Evolutionary conservation across 1,140 invertebrate species (phyloP), one percentile per base, ranked within the genome.

Genomic region (Dufourea novaeangliae): DNA sequence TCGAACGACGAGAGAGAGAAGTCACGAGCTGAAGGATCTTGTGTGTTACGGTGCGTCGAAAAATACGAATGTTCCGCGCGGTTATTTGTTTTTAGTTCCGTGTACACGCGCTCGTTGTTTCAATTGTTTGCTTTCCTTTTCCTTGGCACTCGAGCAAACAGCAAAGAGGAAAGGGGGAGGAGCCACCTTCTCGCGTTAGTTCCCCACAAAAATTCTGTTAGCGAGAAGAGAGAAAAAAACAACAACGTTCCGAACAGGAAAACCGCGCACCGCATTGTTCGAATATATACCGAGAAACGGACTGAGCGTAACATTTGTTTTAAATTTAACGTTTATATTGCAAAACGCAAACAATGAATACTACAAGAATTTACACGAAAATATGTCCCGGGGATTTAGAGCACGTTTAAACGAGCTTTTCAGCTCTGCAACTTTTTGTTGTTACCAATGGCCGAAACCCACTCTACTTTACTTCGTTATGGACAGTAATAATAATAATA

Each of bases 121-220:
- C 41, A 41, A 52, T 39, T 32, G 54, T 61, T 76, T 76, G 25
- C 56, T 10, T 39, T 69, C 20, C n/a, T n/a, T n/a, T n/a, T n/a
- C n/a, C n/a, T n/a, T n/a, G n/a, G n/a, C n/a, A n/a, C n/a, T n/a
- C n/a, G n/a, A n/a, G 27, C n/a, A 52, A 77, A 77, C 14, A 59
- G 14, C 0, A 14, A n/a, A n/a, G n/a, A n/a, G n/a, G n/a, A n/a
- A n/a, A n/a, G n/a, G n/a, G n/a, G n/a, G n/a, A n/a, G n/a, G n/a
- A n/a, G n/a, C n/a, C n/a, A n/a, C n/a, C n/a, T n/a, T n/a, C n/a
- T n/a, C n/a, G 0, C 29, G 37, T 32, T 25, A 11, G n/a, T 27
- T 5, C 29, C 25, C 7, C 20, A 12, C 32, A 34, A 34, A 54
- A 68, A 20, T 12, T n/a, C 8, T 22, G 12, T 25, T 25, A 22